Conservation (phyloP, 1,140 invertebrate species). For the Goniozus legneri region DNA sequence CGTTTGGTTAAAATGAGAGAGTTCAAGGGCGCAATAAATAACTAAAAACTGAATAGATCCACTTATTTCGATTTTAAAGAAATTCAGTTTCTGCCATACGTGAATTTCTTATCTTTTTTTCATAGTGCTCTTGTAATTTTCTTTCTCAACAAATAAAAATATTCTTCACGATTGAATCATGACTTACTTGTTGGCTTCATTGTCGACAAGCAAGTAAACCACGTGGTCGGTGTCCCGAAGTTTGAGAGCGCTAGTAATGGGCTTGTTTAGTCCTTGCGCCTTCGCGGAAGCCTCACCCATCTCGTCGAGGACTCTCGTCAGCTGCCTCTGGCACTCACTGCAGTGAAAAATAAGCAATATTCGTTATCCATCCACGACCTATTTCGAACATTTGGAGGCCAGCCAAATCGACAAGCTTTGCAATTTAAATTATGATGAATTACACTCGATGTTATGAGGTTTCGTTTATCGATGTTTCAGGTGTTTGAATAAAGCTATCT, state of each 20-base stretch:
- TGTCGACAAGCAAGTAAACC: slow-evolving; percentile 67
- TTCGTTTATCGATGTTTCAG: too few relatives aligned
- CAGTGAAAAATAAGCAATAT: slow-evolving; percentile 23
- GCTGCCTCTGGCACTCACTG: slow-evolving; percentile 63
- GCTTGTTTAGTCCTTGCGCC: slow-evolving; percentile 70
- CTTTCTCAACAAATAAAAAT: not conserved
- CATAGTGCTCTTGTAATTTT: not conserved
- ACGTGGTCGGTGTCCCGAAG: slow-evolving; percentile 65
- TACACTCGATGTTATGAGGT: slow-evolving; percentile 4
- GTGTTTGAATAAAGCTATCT: too few relatives aligned
- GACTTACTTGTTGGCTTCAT: slow-evolving; percentile 60
- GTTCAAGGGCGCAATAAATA: too few relatives aligned
- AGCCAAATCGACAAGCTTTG: slow-evolving; percentile 14
- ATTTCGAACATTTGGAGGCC: slow-evolving; percentile 12
- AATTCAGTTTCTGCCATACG: not conserved
- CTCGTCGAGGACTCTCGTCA: slow-evolving; percentile 64
- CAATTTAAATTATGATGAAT: slow-evolving; percentile 18
- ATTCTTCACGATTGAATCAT: not conserved
- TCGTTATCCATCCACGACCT: slow-evolving; percentile 6
- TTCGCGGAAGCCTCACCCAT: slow-evolving; percentile 69
- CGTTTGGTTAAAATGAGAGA: too few relatives aligned
- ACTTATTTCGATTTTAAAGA: too few relatives aligned
- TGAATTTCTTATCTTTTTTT: not conserved
- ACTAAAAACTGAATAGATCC: too few relatives aligned
- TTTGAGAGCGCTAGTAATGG: slow-evolving; percentile 68